Evolutionary conservation across 2,113 vertebrate species (phyloP).

Genomic region (Canis aureus): DNA sequence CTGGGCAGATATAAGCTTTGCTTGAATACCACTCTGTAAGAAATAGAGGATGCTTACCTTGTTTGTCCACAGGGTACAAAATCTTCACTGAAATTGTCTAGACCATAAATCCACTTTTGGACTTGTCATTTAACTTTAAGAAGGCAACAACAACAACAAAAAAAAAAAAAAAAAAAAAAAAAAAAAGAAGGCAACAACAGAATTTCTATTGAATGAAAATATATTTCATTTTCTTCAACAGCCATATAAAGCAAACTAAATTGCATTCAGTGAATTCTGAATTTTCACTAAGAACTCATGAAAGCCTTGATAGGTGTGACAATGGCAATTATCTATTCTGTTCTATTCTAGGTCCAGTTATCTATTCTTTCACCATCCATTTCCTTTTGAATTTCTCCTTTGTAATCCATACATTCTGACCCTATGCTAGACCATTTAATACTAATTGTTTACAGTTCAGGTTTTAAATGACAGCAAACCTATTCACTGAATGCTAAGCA

Average conservation of each 20-base stretch:
- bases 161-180: no score
- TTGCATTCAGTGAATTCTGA: not conserved
- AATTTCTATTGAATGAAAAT: not conserved
- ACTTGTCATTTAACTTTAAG: not conserved
- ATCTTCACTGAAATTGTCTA: not conserved
- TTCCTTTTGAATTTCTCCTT: not conserved
- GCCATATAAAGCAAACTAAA: not conserved
- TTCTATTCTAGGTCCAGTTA: not conserved
- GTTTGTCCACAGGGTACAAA: not conserved
- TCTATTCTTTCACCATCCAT: not conserved
- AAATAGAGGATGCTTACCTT: not conserved
- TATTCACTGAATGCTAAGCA: not conserved
- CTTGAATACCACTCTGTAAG: not conserved
- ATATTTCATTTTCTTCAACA: not conserved
- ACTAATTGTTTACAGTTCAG: not conserved
- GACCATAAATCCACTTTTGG: not conserved
- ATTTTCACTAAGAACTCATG: not conserved
- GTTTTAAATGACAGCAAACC: not conserved
- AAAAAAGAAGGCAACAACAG: not conserved
- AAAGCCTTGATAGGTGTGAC: not conserved
- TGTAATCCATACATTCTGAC: not conserved
- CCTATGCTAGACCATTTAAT: not conserved
- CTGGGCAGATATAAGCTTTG: not conserved
- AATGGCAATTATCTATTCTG: not conserved
- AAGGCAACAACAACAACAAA: not conserved